A percentile compares a stretch with the other conserved stretches of the same genome.
These are phyloP conservation scores for Elanus axillaris DNA, from an alignment of 2,113 vertebrate species.

Conservation along the genomic window DNA sequence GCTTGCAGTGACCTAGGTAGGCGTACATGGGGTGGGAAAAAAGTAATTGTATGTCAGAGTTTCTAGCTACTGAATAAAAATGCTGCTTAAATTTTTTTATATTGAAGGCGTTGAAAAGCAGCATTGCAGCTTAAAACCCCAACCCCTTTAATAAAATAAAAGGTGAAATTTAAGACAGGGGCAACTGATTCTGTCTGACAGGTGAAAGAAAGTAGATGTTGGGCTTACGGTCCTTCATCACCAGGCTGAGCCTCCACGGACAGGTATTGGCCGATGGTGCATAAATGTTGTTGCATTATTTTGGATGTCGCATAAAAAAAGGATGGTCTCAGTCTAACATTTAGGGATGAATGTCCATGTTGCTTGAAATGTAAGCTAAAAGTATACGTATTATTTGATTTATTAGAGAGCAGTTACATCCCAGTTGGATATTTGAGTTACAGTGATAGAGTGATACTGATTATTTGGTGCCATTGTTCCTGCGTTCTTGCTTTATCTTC, in stretches of 20 bases:
- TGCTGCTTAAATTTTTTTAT: neutral
- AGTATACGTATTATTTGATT: neutral
- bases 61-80: neutral
- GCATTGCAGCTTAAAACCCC: neutral
- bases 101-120: neutral
- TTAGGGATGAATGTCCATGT: neutral
- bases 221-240: neutral
- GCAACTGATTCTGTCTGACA: neutral
- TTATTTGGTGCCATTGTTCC: neutral
- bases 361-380: neutral
- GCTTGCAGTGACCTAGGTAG: neutral
- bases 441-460: neutral
- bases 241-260: neutral
- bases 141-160: neutral
- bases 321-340: neutral
- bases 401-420: neutral
- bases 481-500: neutral
- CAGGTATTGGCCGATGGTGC: neutral
- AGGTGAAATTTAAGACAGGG: neutral
- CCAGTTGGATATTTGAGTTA: neutral
- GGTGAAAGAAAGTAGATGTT: neutral
- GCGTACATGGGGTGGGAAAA: neutral
- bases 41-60: neutral
- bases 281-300: neutral
- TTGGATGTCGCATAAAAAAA: neutral